Base-by-base conservation (phyloP, 2,797 vertebrate genomes). In the Acrossocheilus wenchowensis region DNA sequence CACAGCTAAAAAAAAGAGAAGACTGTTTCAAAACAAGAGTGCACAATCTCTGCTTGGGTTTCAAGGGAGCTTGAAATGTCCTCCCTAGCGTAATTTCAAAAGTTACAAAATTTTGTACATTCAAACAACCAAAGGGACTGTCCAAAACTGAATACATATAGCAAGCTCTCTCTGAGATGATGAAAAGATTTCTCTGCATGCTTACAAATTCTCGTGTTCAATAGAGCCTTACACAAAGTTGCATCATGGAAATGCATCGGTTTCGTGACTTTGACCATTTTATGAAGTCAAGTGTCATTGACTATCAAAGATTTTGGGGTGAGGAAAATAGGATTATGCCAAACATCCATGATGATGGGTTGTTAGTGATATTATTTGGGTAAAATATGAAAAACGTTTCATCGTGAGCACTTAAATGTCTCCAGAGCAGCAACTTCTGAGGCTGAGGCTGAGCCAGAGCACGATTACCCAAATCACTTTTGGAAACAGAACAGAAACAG, bases 241-340 rank as follows among this genome's bases (percentile, higher is more conserved):
- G 88, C 90, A 89, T 90, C 88, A 90, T 88, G n/a, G 41, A 83
- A 64, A 83, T 60, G 39, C 80, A 62, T 78, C 41, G 52, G 84
- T 84, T 85, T 83, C 14, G 26, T 66, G 68, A 83, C 84, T 83
- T 79, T 75, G 57, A 14, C 19, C 12, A 57, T 88, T 87, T 86
- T 69, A 78, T 78, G 79, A 87, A 87, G 74, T 36, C 79, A 81
- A 86, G 52, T 78, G 79, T 43, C 62, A 78, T 83, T 30, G 36
- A 36, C 66, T 72, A 73, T 81, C 54, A 75, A 75, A 41, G 48
- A 78, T 75, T 17, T 69, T 80, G 9, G n/a, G 17, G n/a, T 57
- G 39, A 68, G 14, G 14, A 36, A 73, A 68, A 75, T n/a, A 43
- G 30, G 60, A 80, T 23, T 78, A 4, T 71, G 34, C 4, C 83